phyloP scores from a whole-genome alignment of 2,888 invertebrate genomes.

The Protodeltote pygarga region DNA sequence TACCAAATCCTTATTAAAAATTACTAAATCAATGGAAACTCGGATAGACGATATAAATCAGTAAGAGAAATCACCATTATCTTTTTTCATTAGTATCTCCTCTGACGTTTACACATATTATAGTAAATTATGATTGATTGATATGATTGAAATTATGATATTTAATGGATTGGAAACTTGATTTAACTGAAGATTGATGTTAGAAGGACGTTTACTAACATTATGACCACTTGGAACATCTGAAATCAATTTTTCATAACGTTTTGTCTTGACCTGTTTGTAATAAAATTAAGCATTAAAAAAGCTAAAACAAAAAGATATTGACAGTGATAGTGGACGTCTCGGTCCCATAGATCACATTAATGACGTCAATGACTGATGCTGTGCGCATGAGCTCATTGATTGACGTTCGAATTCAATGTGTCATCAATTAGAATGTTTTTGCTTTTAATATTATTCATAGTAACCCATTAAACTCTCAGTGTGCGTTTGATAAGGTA shows the following conservation, averaged over 20 bases:
- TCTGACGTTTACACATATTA: constrained; percentile 2
- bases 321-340: too few relatives aligned
- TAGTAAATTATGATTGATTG: constrained; percentile 13
- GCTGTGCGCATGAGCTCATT: constrained; percentile 6
- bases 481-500: neutral
- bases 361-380: constrained; percentile 22
- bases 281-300: too few relatives aligned
- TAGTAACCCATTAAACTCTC: neutral
- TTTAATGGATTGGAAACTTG: too few relatives aligned
- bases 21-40: constrained; percentile 31
- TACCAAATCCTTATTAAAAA: constrained; percentile 8
- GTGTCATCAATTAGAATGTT: constrained; percentile 16
- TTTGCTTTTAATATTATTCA: constrained; percentile 2
- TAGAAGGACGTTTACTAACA: too few relatives aligned
- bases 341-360: neutral
- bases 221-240: too few relatives aligned
- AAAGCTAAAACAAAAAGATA: too few relatives aligned
- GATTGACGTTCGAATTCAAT: constrained; percentile 18
- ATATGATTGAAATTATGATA: too few relatives aligned
- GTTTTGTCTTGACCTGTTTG: too few relatives aligned
- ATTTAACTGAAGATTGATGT: too few relatives aligned
- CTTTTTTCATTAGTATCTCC: too few relatives aligned
- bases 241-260: too few relatives aligned
- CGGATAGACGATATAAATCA: constrained; percentile 17
- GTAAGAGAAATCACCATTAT: constrained; percentile 25